Conservation (phyloP, 2,113 vertebrate genomes). For the Pungitius pungitius region DNA sequence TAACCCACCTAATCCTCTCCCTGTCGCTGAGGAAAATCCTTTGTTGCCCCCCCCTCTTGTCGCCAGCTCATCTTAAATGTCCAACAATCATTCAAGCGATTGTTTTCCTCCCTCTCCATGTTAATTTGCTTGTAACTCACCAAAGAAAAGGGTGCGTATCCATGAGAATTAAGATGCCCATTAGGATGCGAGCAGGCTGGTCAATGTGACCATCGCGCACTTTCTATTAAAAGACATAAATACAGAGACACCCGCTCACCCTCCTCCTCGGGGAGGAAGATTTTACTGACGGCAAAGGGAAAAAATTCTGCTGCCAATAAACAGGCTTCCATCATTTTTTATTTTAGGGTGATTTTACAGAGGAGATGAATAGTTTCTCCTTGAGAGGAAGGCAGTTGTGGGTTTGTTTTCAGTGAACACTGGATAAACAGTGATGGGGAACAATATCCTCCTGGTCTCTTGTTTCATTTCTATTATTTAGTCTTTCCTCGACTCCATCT, state of each 20-base stretch:
- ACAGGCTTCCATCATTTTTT: constrained; percentile 54
- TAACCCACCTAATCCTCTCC: constrained; percentile 50
- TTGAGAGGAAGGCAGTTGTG: background rate
- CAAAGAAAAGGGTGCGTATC: constrained; percentile 63
- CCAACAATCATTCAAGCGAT: constrained; percentile 71
- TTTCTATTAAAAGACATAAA: constrained; percentile 82
- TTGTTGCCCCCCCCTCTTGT: constrained; percentile 65
- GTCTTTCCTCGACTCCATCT: constrained; percentile 25
- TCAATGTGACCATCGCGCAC: constrained; percentile 75
- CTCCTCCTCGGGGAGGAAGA: constrained; percentile 42
- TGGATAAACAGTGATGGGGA: background rate
- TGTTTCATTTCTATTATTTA: constrained; percentile 45
- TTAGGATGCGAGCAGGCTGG: constrained; percentile 69
- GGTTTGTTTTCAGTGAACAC: constrained; percentile 24
- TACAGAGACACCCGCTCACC: constrained; percentile 55
- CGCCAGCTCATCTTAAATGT: constrained; percentile 58
- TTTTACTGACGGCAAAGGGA: constrained; percentile 64
- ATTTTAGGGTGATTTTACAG: constrained; percentile 19
- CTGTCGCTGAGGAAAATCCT: constrained; percentile 68
- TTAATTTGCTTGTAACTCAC: constrained; percentile 80
- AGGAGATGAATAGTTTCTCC: constrained; percentile 1
- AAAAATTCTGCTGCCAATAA: constrained; percentile 63
- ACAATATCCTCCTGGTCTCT: constrained; percentile 29
- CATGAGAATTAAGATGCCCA: constrained; percentile 73
- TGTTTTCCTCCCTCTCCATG: constrained; percentile 66